Evolutionary conservation across 2,797 vertebrate genomes (phyloP).

Genomic region (Phataginus tetradactyla): DNA sequence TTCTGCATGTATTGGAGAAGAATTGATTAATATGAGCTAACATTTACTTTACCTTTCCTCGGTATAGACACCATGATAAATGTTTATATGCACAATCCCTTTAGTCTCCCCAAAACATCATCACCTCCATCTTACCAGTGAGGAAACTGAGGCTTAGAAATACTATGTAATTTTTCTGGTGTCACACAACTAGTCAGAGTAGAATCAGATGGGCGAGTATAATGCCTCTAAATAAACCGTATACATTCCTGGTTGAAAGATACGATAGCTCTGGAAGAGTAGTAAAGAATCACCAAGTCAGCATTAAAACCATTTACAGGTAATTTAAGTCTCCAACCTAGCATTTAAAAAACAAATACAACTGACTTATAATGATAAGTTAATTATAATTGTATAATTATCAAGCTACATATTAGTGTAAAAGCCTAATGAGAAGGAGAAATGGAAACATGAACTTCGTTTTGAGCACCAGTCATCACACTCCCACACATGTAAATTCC

Average conservation of each 20-base stretch:
- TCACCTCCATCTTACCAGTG: background rate
- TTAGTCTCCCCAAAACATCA: background rate
- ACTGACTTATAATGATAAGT: background rate
- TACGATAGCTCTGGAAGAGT: background rate
- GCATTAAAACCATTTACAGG: background rate
- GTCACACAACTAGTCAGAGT: background rate
- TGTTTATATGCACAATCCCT: background rate
- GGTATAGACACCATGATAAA: background rate
- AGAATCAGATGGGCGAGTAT: background rate
- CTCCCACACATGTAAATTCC: background rate
- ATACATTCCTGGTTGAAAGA: background rate
- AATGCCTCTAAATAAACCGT: background rate
- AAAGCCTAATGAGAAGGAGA: conserved; percentile 18
- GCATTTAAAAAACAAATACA: background rate
- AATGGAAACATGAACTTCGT: background rate
- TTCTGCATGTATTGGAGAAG: background rate
- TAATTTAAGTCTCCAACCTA: background rate
- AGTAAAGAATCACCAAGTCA: background rate
- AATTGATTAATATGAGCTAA: background rate
- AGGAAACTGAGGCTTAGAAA: background rate
- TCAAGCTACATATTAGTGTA: background rate
- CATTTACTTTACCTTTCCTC: background rate
- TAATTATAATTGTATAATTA: background rate
- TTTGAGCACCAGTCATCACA: background rate
- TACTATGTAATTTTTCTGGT: background rate